Evolutionary conservation across 23 tunicate species (phyloP), one percentile per base, ranked within the genome.

Genomic region (Clavelina lepadiformis): DNA sequence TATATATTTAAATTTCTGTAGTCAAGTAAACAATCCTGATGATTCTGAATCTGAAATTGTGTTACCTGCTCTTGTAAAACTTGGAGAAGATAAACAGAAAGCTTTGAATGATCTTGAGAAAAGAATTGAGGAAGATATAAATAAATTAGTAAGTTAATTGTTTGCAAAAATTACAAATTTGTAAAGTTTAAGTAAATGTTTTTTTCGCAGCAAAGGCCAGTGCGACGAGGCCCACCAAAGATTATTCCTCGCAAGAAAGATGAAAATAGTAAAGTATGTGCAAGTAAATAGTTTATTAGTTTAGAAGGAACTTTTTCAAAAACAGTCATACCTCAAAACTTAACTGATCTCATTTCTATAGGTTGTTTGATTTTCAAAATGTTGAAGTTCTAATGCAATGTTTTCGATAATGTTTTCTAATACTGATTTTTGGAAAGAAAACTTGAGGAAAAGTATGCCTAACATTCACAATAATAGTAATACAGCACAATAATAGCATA

Each of bases 11-110:
- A 33, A 5, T 33, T n/a, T n/a, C n/a, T n/a, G n/a, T n/a, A n/a
- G n/a, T n/a, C 21, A 46, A 5, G 57, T 31, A 45, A 11, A 8
- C 4, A 29, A 28, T 27, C 23, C 6, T 29, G 72, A 69, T 8
- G 62, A 59, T 0, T 46, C 13, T 5, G 93, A 46, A 23, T 68
- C 28, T 33, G 46, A 51, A 7, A 61, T 51, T 31, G 61, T 57
- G 26, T 47, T 59, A 2, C 83, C 80, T 30, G 33, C 35, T 3
- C 22, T 76, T 44, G 82, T 36, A n/a, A 78, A 74, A 63, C 65
- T 84, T 31, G 93, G 69, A 35, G 81, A 76, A 37, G 73, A 70
- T 22, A 56, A 84, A 51, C 71, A 77, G 35, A 47, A 69, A 38
- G 83, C 46, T 26, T 34, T 84, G 11, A 52, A 76, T 32, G 82